Evolutionary conservation across 2,888 invertebrate genomes (phyloP).

Genomic region (Lasioglossum morio): DNA sequence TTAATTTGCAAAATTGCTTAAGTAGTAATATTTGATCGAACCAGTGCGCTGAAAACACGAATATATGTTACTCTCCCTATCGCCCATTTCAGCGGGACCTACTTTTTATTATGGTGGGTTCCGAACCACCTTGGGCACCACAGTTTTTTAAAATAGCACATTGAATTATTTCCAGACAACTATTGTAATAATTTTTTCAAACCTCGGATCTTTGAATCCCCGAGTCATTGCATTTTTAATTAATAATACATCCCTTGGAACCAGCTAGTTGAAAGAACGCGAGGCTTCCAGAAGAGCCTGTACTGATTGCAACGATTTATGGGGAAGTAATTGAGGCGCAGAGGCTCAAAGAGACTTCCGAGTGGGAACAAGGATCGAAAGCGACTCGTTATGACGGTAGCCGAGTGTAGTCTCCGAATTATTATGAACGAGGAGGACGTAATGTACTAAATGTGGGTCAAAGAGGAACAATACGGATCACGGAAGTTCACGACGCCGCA

Average conservation of each 20-base stretch:
- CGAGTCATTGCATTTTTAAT: neutral
- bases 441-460: slow-evolving; percentile 12
- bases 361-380: neutral
- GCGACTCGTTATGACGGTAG: neutral
- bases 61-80: no score
- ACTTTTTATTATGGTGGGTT: no score
- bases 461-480: slow-evolving; percentile 14
- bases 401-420: neutral
- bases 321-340: neutral
- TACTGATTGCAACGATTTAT: neutral
- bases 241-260: neutral
- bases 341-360: neutral
- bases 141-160: no score
- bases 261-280: neutral
- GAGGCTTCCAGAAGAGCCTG: neutral
- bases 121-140: no score
- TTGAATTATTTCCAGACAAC: no score
- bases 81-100: no score
- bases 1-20: no score
- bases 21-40: no score
- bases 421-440: neutral
- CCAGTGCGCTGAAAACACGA: no score
- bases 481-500: neutral
- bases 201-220: neutral
- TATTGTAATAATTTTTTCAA: no score